Percentiles rank a stretch among this genome's conserved stretches.
Evolutionary conservation across 2,113 vertebrate genomes (phyloP).

Genomic region (Ptilorrhoa leucosticta): DNA sequence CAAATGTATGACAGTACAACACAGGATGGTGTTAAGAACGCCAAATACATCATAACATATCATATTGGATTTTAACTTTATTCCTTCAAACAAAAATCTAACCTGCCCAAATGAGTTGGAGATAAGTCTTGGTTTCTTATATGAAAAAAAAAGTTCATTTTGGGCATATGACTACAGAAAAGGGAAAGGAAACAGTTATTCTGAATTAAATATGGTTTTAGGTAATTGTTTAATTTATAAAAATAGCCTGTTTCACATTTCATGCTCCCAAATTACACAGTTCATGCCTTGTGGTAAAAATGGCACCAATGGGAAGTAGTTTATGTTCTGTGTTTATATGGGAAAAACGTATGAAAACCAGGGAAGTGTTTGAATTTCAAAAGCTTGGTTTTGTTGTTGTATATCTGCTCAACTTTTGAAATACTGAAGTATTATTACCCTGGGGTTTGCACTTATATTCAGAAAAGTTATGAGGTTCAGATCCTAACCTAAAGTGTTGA

Average conservation of each 20-base stretch:
- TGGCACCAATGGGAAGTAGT: conserved; percentile 24
- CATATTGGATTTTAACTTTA: not conserved
- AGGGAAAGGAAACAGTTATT: not conserved
- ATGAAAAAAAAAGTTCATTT: not conserved
- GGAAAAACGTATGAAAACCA: conserved; percentile 62
- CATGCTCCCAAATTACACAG: not conserved
- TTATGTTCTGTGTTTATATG: not conserved
- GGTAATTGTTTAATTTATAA: not conserved
- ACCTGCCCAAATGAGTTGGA: not conserved
- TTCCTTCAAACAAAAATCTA: not conserved
- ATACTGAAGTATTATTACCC: conserved; percentile 16
- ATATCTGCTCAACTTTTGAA: conserved; percentile 42
- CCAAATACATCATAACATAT: not conserved
- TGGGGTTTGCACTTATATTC: conserved; percentile 30
- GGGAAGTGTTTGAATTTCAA: conserved; percentile 33
- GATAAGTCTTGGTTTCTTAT: not conserved
- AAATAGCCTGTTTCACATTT: conserved; percentile 44
- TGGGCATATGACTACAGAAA: not conserved
- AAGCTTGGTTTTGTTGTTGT: conserved; percentile 32
- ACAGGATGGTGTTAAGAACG: not conserved
- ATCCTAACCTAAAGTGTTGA: conserved; percentile 26
- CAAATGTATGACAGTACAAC: not conserved
- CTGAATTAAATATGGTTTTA: not conserved
- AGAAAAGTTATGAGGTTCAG: conserved; percentile 38
- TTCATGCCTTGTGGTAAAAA: conserved; percentile 23